Evolutionary conservation across 2,797 vertebrate genomes (phyloP).

Genomic region (Loris lydekkerianus): DNA sequence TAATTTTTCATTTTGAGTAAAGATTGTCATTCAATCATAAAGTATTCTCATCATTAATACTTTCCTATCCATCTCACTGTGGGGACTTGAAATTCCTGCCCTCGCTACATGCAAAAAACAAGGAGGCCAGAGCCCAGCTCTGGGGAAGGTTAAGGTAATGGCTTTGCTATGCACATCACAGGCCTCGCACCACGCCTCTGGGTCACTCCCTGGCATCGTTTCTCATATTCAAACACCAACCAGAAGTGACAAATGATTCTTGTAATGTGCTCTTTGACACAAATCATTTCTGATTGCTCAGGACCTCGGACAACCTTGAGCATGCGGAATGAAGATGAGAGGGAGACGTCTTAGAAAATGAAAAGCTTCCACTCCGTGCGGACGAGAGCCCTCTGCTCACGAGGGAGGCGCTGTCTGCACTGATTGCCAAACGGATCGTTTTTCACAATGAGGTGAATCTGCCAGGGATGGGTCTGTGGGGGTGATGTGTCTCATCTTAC

Average conservation of each 20-base stretch:
- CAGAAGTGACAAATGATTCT: conserved; percentile 83
- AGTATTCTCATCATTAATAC: conserved; percentile 42
- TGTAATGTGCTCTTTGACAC: conserved; percentile 81
- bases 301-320: conserved; percentile 81
- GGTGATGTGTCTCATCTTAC: background rate
- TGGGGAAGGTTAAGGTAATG: conserved; percentile 73
- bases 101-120: background rate
- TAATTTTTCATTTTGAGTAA: conserved; percentile 17
- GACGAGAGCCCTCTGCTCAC: conserved; percentile 28
- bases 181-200: background rate
- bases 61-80: background rate
- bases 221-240: conserved; percentile 70
- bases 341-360: conserved; percentile 70
- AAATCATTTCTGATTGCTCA: conserved; percentile 83
- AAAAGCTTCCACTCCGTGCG: conserved; percentile 43
- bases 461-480: background rate
- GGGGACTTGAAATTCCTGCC: background rate
- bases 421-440: conserved; percentile 65
- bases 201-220: conserved; percentile 63
- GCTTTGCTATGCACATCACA: conserved; percentile 39
- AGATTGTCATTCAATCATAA: conserved; percentile 40
- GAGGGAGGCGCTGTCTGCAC: background rate
- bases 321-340: conserved; percentile 28
- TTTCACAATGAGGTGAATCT: conserved; percentile 1
- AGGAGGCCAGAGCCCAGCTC: conserved; percentile 48